Evolutionary conservation across 1,140 invertebrate species (phyloP), one percentile per base, ranked within the genome.

Genomic region (Hestina assimilis): DNA sequence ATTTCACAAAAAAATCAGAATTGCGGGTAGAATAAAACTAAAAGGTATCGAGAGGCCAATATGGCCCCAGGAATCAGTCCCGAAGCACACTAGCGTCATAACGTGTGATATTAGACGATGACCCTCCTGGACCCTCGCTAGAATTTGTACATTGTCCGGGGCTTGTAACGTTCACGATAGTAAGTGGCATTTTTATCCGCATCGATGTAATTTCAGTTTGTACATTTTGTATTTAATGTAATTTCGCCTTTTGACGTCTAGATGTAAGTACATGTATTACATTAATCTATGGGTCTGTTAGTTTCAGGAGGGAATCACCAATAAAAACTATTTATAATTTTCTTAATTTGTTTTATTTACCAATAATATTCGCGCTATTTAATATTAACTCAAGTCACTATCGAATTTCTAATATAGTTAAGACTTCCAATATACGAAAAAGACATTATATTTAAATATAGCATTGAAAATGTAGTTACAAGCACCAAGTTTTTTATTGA

Each of bases 21-120:
- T 17, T 7, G 20, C 33, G 38, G 35, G 26, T 15, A 59, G 40
- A 59, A 46, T 55, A 56, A n/a, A 58, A 35, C 19, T 23, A 57
- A 52, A 35, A 61, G 14, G 4, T 35, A 38, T 19, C 28, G 7
- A 11, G 19, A 38, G n/a, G 14, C 12, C 9, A 38, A n/a, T 31
- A 33, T 29, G 8, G n/a, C 19, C 19, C 26, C 15, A 42, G 20
- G n/a, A 8, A 7, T 35, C 15, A n/a, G 31, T 20, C 31, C n/a
- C 4, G 3, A 17, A 20, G 15, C 59, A 64, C 66, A 60, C 53
- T 72, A 68, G 64, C 63, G 43, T 55, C 52, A 59, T 69, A 73
- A 75, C 56, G 74, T 75, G 76, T 79, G 76, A 77, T 79, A 77
- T 73, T 79, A 76, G 74, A 66, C 40, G 64, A 58, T 66, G 48